These are phyloP conservation scores for Eclectus roratus DNA, from an alignment of 2,113 vertebrate species.

Conservation along the genomic window DNA sequence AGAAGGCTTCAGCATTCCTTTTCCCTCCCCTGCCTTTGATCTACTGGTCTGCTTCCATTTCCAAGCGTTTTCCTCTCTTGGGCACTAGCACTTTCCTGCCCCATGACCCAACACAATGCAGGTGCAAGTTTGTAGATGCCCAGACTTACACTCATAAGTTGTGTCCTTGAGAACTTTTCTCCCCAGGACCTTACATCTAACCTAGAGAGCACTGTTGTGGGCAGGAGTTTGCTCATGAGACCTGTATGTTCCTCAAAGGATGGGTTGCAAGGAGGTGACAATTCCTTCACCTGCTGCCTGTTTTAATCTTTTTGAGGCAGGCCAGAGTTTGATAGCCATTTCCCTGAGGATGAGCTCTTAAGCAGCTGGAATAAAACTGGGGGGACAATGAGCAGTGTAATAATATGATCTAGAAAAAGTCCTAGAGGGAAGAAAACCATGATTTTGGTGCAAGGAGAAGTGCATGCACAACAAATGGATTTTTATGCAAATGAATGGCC, in stretches of 20 bases:
- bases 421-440: not conserved
- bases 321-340: not conserved
- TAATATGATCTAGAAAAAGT: not conserved
- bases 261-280: not conserved
- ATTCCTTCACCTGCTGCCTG: not conserved
- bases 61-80: not conserved
- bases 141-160: not conserved
- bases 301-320: not conserved
- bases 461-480: not conserved
- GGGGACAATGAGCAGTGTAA: not conserved
- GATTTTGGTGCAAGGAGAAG: not conserved
- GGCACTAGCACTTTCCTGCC: not conserved
- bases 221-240: not conserved
- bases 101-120: accelerated
- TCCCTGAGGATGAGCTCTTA: not conserved
- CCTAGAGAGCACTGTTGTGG: not conserved
- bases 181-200: not conserved
- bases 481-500: not conserved
- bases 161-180: not conserved
- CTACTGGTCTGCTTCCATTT: not conserved
- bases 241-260: not conserved
- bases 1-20: not conserved
- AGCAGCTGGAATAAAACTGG: not conserved
- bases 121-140: not conserved
- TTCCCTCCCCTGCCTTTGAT: not conserved